Base-by-base conservation (phyloP, 2,797 vertebrate genomes). In the Etheostoma perlongum region DNA sequence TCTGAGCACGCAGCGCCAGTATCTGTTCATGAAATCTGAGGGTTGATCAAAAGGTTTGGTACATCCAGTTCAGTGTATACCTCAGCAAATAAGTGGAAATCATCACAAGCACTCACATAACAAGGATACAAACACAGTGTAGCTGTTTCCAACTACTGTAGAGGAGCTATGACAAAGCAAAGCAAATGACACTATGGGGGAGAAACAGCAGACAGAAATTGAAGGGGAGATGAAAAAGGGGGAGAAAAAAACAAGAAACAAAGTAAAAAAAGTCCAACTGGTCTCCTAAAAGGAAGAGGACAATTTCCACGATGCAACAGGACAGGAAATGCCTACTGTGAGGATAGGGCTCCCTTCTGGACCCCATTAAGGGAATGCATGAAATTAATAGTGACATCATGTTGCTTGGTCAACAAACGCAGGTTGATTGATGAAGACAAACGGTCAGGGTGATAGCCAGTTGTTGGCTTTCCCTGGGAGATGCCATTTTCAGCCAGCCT, bases 361-460 rank as follows among this genome's bases (percentile, higher is more conserved):
- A 92, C 92, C 93, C 93, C 87, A 93, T 95, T 94, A 95, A 91
- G 94, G 92, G 81, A 88, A 88, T 91, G 92, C 94, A 92, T 96
- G 94, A 96, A 96, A 96, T 96, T 95, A 97, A 96, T 95, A 94
- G 93, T 95, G 94, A 96, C 95, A 95, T 90, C 94, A 93, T 91
- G 94, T 95, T 96, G 93, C 95, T 95, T 88, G 85, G 95, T 96
- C 96, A 97, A 97, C 95, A 97, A 95, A 96, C 85, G 82, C 25
- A 4, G 76, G 85, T 93, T 96, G 95, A 96, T 95, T 96, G 95
- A 97, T 96, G 95, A 96, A 95, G 95, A 95, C 96, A 96, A 95
- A 94, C 88, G 91, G 91, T 94, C 94, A 91, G 93, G 92, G 92
- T 93, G 93, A 93, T 93, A 83, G 93, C 94, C 93, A 93, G 94